Percentiles rank a stretch among this genome's conserved stretches.
Conservation (phyloP, 1,140 invertebrate genomes). For the Drosophila takahashii region DNA sequence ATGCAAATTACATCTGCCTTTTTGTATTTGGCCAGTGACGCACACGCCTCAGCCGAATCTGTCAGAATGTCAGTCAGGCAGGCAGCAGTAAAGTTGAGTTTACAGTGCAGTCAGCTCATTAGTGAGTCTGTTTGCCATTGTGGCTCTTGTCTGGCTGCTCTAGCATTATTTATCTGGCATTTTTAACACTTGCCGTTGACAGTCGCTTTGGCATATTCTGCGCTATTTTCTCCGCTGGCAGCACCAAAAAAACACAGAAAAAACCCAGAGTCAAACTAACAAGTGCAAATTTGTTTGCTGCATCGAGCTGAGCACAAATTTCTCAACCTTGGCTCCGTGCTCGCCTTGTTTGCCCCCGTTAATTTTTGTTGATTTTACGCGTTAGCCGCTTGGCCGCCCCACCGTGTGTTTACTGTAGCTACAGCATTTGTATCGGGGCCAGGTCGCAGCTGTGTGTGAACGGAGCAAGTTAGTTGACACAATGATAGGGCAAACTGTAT, state of each 20-base stretch:
- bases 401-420: slow-evolving; percentile 50
- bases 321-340: slow-evolving; percentile 34
- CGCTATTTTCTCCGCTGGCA: slow-evolving; percentile 35
- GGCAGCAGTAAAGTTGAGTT: slow-evolving; percentile 22
- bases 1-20: slow-evolving; percentile 61
- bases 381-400: slow-evolving; percentile 46
- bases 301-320: slow-evolving; percentile 44
- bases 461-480: slow-evolving; percentile 17
- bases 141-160: slow-evolving; percentile 50
- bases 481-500: slow-evolving; percentile 12
- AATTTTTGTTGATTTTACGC: slow-evolving; percentile 64
- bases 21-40: not conserved
- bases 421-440: slow-evolving; percentile 31
- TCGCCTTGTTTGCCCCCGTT: slow-evolving; percentile 44
- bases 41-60: slow-evolving; percentile 10
- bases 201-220: slow-evolving; percentile 46
- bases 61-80: slow-evolving; percentile 6
- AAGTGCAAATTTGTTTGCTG: slow-evolving; percentile 70
- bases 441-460: slow-evolving; percentile 49
- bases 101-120: slow-evolving; percentile 63
- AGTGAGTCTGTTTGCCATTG: slow-evolving; percentile 59
- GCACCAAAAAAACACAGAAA: slow-evolving; percentile 3
- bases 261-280: slow-evolving; percentile 39
- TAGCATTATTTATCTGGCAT: slow-evolving; percentile 72
- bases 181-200: slow-evolving; percentile 72